Conservation (phyloP, 2,797 vertebrate species). For the Chaetophractus vellerosus region DNA sequence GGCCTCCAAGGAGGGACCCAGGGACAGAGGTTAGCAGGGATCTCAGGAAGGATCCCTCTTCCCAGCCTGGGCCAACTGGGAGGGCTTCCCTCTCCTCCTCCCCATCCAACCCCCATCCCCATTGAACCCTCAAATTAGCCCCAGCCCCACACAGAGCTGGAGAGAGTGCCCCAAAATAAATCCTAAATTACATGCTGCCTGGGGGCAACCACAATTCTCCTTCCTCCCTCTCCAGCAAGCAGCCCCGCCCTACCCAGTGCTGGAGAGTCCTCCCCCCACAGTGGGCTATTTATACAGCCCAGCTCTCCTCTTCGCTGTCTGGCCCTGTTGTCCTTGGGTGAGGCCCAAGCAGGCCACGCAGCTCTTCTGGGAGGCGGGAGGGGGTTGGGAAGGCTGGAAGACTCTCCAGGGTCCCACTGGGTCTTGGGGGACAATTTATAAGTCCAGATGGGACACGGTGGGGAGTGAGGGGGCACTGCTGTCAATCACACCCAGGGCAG, state of each 20-base stretch:
- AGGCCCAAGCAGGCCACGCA: conserved; percentile 20
- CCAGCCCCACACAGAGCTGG: conserved; percentile 70
- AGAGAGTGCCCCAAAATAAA: conserved; percentile 83
- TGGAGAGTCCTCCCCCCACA: not conserved
- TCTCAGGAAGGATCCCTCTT: not conserved
- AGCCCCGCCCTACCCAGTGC: not conserved
- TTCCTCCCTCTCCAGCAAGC: conserved; percentile 56
- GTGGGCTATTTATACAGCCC: conserved; percentile 74
- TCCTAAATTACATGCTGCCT: conserved; percentile 82
- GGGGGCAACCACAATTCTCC: conserved; percentile 76
- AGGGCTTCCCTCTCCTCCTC: conserved; percentile 48
- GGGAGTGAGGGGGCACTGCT: not conserved
- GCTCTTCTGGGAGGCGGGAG: not conserved
- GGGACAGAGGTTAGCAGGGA: not conserved
- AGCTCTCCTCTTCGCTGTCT: conserved; percentile 60
- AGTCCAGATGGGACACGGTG: not conserved
- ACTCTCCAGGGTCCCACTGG: not conserved
- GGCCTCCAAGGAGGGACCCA: not conserved
- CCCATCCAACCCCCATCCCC: not conserved
- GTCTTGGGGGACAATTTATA: not conserved
- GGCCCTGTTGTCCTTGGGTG: conserved; percentile 11
- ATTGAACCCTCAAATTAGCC: conserved; percentile 82
- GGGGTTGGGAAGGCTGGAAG: not conserved
- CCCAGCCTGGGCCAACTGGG: not conserved
- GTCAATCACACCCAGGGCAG: not conserved